Evolutionary conservation across 2,113 vertebrate species (phyloP), one percentile per base, ranked within the genome.

Genomic region (Barnardius zonarius): DNA sequence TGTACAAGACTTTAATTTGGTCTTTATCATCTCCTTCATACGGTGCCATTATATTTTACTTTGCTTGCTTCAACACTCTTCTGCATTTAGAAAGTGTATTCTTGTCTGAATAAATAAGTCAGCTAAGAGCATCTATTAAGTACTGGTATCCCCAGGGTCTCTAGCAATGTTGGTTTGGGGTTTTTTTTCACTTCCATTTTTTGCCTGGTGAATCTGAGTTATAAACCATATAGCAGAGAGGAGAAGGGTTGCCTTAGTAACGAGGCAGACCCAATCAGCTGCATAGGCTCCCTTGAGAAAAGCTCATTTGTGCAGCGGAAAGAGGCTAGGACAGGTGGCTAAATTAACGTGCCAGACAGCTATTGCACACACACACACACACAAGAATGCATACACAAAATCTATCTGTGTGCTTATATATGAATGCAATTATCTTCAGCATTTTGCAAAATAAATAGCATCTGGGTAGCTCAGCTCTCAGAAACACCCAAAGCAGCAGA

Each of bases 201-300:
- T 96, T 96, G 68, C 94, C 92, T 95, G 88, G 84, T 96, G 91
- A 93, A 96, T 92, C 77, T 95, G 96, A 97, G 92, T 94, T 97
- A 86, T 93, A 96, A 97, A 98, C 94, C 94, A 93, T 41, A 92
- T 15, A 98, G 92, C 67, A 7, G 97, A 96, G 94, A 97, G 95
- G 92, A 97, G 97, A 97, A 97, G 28, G 94, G 98, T 98, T 98
- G 97, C 98, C 98, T 96, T 98, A 97, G 98, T 83, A 98, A 98
- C 98, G 9, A 95, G 92, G 93, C 96, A 97, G 97, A 95, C 96
- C 95, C 97, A 97, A 98, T 98, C 97, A 98, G 96, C 97, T 93
- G 90, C 96, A 88, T 23, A 90, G 88, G 85, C 87, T 98, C 98
- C 97, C 97, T 86, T 88, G 94, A 97, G 98, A 98, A 96, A 87